Evolutionary conservation across 2,113 vertebrate species (phyloP).

Genomic region (Trogon surrucura): DNA sequence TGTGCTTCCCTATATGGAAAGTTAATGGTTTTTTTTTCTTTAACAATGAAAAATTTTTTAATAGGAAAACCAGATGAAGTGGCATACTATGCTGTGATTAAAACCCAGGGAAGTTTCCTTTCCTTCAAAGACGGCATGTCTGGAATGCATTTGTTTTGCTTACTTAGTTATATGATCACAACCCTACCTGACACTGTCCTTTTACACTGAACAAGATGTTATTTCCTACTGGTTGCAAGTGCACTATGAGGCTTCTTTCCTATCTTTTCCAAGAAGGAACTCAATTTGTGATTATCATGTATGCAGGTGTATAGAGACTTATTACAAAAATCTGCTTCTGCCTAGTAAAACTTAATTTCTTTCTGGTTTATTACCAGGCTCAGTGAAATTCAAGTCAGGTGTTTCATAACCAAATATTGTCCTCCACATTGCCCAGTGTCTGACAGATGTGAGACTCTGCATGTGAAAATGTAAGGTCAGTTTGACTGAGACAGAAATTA

Average conservation of each 20-base stretch:
- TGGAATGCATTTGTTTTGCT: conserved; percentile 35
- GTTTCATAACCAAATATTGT: conserved; percentile 38
- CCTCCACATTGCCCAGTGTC: neutral
- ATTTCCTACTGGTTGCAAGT: neutral
- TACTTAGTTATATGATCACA: neutral
- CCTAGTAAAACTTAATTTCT: neutral
- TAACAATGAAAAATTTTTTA: neutral
- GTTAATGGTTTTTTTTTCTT: neutral
- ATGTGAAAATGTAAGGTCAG: neutral
- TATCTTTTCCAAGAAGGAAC: neutral
- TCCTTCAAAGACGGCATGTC: neutral
- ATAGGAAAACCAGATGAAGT: conserved; percentile 50
- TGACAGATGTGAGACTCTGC: neutral
- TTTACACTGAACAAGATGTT: neutral
- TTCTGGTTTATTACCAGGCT: conserved; percentile 28
- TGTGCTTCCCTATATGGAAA: conserved; percentile 57
- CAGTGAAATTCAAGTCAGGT: conserved; percentile 46
- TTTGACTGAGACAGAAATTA: neutral
- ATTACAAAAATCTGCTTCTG: conserved; percentile 2
- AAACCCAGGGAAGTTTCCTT: conserved; percentile 12
- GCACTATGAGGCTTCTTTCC: neutral
- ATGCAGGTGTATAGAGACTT: neutral
- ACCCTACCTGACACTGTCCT: neutral
- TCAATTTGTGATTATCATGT: neutral
- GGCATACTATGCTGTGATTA: conserved; percentile 15